Evolutionary conservation across 1,140 invertebrate genomes (phyloP), one percentile per base, ranked within the genome.

Genomic region (Leptopilina clavipes): DNA sequence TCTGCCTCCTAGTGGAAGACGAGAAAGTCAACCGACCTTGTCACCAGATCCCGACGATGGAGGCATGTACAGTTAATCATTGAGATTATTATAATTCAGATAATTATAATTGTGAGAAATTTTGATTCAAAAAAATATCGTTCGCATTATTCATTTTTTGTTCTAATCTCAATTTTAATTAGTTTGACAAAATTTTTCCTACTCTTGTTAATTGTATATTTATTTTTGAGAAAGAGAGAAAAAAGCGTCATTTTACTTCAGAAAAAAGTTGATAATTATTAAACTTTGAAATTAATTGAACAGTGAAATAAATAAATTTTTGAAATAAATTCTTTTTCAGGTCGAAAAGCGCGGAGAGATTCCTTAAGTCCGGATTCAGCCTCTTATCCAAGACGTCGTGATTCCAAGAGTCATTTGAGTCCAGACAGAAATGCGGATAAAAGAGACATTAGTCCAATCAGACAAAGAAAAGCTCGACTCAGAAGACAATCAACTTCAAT

Each of bases 301-400:
- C 25, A 31, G 25, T n/a, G 25, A 31, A 2, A 31, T 5, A 2
- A 2, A 31, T 31, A 2, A 2, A 31, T 59, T 45, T 25, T n/a
- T n/a, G n/a, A n/a, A n/a, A n/a, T n/a, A n/a, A n/a, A 22, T 18
- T 14, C 59, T 43, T 79, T 83, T 72, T 91, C 93, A 89, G 93
- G 94, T 56, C 92, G 95, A 44, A 94, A 93, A 87, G 95, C 95
- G 7, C 91, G 96, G 37, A 92, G 96, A 70, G 96, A 97, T 84
- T 97, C 95, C 0, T 87, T 97, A 3, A 97, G 96, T 71, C 96
- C 96, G 0, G 96, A 97, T 86, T 97, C 96, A 56, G 96, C 96
- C 6, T 95, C 93, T 56, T 89, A 88, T 78, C 83, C 85, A 73
- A 87, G 94, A 74, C 92, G 95, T 12, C 90, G 95, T 11, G 95